Base-by-base conservation (phyloP, 2,113 vertebrate species). In the Rhinoderma darwinii region DNA sequence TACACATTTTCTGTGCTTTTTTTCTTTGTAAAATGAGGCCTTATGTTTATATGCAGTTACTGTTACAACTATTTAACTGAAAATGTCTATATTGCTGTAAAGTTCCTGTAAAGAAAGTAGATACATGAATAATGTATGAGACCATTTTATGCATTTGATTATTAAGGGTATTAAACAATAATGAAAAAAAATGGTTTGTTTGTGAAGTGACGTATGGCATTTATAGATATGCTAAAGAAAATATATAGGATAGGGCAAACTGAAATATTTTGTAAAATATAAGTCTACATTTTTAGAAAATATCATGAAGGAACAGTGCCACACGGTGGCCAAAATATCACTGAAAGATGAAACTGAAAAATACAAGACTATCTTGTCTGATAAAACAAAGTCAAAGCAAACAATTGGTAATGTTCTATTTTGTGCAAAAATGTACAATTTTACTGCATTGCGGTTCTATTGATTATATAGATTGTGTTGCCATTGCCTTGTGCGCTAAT, bases 101-200 rank as follows among this genome's bases (percentile, higher is more conserved):
- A 82, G 59, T 82, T 82, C 39, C 79, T 82, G 79, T 66, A 82
- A 44, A 82, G 56, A 82, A 43, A 44, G 59, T 82, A 82, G 79
- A 82, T 78, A 35, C 47, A 54, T 72, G 37, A 22, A 72, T 41
- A 72, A 50, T 56, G 37, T 82, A 44, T 63, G 9, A 66, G 59
- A 79, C 20, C 6, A 39, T 44, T 82, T 82, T 82, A 59, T 61
- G 79, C 37, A 43, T 66, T 82, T 82, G 79, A 43, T 66, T 63
- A 82, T 82, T 44, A 82, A 82, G 41, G 14, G 41, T 66, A 82
- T 44, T 66, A 82, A 82, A 61, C 44, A 82, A 41, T n/a, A 39
- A 47, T 32, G 14, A 22, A 43, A 63, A 63, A 63, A 44, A n/a
- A 59, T 17, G 30, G 12, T 30, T 44, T 66, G 15, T 63, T 77